Evolutionary conservation across 1,140 invertebrate genomes (phyloP).

Genomic region (Ips typographus): DNA sequence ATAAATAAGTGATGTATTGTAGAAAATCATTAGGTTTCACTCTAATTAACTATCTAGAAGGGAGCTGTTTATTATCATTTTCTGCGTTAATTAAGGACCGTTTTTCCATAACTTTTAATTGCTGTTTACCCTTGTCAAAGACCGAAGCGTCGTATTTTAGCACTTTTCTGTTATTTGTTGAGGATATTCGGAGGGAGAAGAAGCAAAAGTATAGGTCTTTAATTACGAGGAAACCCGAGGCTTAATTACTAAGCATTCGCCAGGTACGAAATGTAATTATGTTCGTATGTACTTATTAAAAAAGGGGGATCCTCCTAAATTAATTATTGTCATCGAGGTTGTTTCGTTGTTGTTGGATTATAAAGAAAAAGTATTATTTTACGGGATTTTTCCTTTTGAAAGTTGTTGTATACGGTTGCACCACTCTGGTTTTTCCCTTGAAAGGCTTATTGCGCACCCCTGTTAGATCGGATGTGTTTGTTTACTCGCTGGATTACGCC

Average conservation of each 20-base stretch:
- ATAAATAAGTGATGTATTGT: background rate
- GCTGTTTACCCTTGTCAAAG: constrained; percentile 25
- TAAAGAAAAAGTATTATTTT: background rate
- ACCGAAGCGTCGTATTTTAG: constrained; percentile 12
- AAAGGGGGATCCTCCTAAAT: background rate
- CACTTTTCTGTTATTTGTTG: constrained; percentile 17
- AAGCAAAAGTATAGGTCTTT: background rate
- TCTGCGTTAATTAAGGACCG: constrained; percentile 15
- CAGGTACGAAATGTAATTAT: background rate
- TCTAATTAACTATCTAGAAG: constrained; percentile 13
- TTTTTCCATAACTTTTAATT: constrained; percentile 26
- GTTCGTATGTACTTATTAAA: background rate
- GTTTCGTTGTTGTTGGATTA: background rate
- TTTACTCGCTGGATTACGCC: constrained; percentile 2
- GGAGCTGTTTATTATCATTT: constrained; percentile 24
- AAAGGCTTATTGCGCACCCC: background rate
- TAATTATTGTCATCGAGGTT: background rate
- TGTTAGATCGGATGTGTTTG: constrained; percentile 4
- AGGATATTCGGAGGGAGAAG: constrained; percentile 1
- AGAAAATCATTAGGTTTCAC: constrained; percentile 11
- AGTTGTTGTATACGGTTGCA: background rate
- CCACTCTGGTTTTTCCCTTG: background rate
- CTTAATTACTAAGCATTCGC: constrained; percentile 3
- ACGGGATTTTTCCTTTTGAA: background rate
- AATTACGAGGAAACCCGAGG: background rate